phyloP scores from a whole-genome alignment of 2,113 vertebrate species.

The Platichthys flesus region DNA sequence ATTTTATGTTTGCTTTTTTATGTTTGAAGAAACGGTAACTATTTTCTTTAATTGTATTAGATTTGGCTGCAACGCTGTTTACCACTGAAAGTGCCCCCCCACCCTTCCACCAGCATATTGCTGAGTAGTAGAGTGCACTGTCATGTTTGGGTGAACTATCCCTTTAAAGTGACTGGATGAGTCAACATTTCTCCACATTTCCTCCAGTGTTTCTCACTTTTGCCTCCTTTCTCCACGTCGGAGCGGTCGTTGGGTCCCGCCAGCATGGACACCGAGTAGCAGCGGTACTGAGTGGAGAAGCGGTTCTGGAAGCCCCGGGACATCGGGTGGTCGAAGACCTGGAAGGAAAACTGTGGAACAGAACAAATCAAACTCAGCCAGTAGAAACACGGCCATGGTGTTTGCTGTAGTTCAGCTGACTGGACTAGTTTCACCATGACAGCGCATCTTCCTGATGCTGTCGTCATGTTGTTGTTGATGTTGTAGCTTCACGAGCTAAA shows the following conservation, averaged over 20 bases:
- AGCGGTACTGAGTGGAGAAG: constrained; percentile 97
- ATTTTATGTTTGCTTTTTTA: too few relatives aligned
- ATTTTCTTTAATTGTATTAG: too few relatives aligned
- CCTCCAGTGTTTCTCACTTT: constrained; percentile 84
- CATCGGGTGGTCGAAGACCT: constrained; percentile 96
- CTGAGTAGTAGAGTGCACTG: too few relatives aligned
- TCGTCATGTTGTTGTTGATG: constrained; percentile 30
- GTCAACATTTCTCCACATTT: neutral
- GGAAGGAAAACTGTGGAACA: constrained; percentile 91
- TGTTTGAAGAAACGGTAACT: too few relatives aligned
- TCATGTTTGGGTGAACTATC: too few relatives aligned
- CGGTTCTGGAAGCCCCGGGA: constrained; percentile 95
- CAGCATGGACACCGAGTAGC: constrained; percentile 98
- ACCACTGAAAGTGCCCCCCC: too few relatives aligned
- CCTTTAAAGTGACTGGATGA: neutral
- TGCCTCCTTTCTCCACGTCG: constrained; percentile 99
- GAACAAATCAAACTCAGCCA: neutral
- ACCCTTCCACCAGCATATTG: too few relatives aligned
- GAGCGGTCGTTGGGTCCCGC: constrained; percentile 98
- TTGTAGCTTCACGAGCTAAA: constrained; percentile 45
- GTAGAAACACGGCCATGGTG: neutral
- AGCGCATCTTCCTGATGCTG: constrained; percentile 58
- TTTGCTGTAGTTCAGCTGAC: neutral
- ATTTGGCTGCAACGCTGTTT: too few relatives aligned
- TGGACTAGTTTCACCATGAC: constrained; percentile 51